Conservation (phyloP, 2,797 vertebrate species). For the Hypotaenidia philippensis region DNA sequence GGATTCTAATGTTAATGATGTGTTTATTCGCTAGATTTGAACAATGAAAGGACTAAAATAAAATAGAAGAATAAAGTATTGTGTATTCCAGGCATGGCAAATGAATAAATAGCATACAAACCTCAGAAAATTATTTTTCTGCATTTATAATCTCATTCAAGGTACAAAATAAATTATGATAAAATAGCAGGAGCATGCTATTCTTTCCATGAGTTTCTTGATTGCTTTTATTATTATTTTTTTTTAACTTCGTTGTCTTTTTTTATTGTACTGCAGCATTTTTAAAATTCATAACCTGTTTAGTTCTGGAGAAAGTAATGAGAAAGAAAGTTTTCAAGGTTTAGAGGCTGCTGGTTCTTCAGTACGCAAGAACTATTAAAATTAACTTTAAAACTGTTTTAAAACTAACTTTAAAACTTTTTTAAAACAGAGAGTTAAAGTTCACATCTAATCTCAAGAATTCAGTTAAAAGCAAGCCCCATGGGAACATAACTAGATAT, state of each 20-base stretch:
- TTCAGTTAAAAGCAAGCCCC: background rate
- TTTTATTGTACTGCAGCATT: background rate
- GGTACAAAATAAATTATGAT: background rate
- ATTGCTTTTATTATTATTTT: background rate
- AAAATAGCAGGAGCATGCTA: background rate
- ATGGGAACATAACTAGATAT: background rate
- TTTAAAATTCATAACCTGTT: background rate
- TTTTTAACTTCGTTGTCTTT: background rate
- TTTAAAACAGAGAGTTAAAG: background rate
- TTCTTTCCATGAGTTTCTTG: background rate
- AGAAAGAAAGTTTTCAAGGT: background rate
- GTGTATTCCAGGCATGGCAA: background rate
- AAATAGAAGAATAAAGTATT: background rate
- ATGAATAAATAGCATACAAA: background rate
- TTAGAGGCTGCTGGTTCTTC: background rate
- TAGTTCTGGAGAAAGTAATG: background rate
- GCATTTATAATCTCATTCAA: background rate
- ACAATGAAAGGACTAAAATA: background rate
- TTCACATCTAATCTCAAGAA: background rate
- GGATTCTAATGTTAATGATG: background rate
- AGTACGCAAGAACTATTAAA: background rate
- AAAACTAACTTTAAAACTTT: background rate
- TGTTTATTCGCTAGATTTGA: constrained; percentile 31
- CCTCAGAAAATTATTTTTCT: background rate
- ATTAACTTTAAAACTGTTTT: background rate